Evolutionary conservation across 2,888 invertebrate genomes (phyloP).

Genomic region (Petrophora chlorosata): DNA sequence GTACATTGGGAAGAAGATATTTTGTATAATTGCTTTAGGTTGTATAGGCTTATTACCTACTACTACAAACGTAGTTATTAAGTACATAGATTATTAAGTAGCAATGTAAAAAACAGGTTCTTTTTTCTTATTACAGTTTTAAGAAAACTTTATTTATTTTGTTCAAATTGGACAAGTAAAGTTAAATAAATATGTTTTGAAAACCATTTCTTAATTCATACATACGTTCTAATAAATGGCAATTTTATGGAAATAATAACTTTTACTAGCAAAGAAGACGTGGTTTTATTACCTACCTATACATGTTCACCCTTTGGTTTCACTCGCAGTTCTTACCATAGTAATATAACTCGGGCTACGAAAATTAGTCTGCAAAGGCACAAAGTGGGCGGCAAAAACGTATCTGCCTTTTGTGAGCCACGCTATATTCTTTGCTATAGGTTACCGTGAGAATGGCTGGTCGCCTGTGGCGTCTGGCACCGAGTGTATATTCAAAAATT

Average conservation of each 20-base stretch:
- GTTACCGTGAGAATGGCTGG: too few relatives aligned
- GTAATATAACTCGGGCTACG: too few relatives aligned
- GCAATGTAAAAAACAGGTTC: constrained; percentile 71
- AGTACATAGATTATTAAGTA: constrained; percentile 60
- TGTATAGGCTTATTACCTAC: constrained; percentile 70
- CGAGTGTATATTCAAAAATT: too few relatives aligned
- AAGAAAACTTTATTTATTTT: constrained; percentile 73
- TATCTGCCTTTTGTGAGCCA: too few relatives aligned
- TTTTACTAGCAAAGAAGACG: constrained; percentile 49
- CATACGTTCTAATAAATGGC: constrained; percentile 59
- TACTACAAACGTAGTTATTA: constrained; percentile 59
- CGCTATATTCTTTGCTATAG: too few relatives aligned
- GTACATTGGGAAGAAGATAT: constrained; percentile 75
- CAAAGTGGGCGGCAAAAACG: too few relatives aligned
- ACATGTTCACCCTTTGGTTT: too few relatives aligned
- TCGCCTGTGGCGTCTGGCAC: too few relatives aligned
- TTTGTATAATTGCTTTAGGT: constrained; percentile 82
- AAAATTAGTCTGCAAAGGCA: too few relatives aligned
- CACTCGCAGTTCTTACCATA: too few relatives aligned
- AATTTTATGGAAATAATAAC: constrained; percentile 66
- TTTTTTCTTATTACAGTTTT: constrained; percentile 59
- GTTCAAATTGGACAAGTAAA: constrained; percentile 64
- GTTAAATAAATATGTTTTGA: constrained; percentile 61
- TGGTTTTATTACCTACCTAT: constrained; percentile 22
- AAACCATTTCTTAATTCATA: constrained; percentile 57